phyloP scores from a whole-genome alignment of 2,888 invertebrate genomes.

The Scaptomyza flava region DNA sequence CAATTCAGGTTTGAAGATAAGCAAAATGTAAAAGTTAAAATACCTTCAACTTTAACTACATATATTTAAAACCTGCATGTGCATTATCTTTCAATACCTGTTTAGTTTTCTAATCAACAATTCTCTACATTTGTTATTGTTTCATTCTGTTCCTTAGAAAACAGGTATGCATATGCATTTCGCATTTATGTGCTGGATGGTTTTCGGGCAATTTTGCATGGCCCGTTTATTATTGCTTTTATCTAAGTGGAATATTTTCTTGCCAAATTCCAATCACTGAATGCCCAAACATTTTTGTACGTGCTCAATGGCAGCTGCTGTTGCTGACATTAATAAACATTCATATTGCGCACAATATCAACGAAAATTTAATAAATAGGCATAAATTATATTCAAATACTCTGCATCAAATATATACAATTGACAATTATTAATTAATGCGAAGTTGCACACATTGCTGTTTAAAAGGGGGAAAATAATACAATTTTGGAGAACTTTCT shows the following conservation, averaged over 20 bases:
- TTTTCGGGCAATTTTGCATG: constrained; percentile 2
- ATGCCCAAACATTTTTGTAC: constrained; percentile 10
- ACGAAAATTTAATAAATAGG: constrained; percentile 18
- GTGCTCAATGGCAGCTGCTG: constrained; percentile 5
- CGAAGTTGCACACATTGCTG: too few species aligned
- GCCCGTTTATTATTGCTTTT: constrained; percentile 12
- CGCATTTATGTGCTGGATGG: constrained; percentile 8
- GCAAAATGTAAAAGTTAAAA: too few species aligned
- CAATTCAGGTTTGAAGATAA: constrained; percentile 2
- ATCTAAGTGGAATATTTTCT: not conserved
- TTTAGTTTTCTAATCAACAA: not conserved
- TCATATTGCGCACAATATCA: constrained; percentile 12
- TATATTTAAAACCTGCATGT: not conserved
- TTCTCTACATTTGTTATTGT: not conserved
- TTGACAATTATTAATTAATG: not conserved
- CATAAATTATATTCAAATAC: constrained; percentile 1
- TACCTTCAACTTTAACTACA: too few species aligned
- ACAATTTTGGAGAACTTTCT: too few species aligned
- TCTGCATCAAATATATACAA: constrained; percentile 9
- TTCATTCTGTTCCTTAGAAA: not conserved
- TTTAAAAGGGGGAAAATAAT: too few species aligned
- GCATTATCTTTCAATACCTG: not conserved
- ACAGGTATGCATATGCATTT: not conserved
- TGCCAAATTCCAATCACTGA: not conserved
- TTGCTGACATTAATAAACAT: constrained; percentile 22